Evolutionary conservation across 2,888 invertebrate species (phyloP), one percentile per base, ranked within the genome.

Genomic region (Yponomeuta malinellus): DNA sequence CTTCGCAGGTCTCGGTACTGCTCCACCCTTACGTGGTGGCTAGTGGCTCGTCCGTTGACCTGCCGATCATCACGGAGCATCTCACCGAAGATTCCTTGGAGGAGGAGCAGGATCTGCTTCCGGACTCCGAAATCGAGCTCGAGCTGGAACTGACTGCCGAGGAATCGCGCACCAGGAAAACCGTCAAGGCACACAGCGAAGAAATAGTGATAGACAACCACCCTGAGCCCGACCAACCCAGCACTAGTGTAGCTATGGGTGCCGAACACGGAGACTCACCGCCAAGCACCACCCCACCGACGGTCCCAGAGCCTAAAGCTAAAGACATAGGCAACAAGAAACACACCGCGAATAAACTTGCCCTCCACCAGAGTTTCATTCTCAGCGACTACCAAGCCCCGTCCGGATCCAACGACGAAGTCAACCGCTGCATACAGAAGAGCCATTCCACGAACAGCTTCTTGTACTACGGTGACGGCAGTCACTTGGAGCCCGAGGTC

Each of bases 51-150:
- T 90, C 90, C 0, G 77, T 89, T 1, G 89, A 90, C 72, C 74
- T 90, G 48, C 89, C 89, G 0, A 85, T 84, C 10, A 88, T 88
- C 15, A 80, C 81, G 0, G 89, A 89, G 71, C 83, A 84, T 69
- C 73, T 77, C 3, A 76, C 79, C 4, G 88, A 88, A 63, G 88
- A 87, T 43, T 75, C 80, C 2, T 75, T 81, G 0, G 80, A 79
- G 0, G 85, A 83, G 31, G 74, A 65, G 31, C 65, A 79, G 2
- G 84, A 85, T 10, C 71, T 72, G 0, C 74, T 76, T 10, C 78
- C 80, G 6, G 76, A 75, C 2, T 79, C 10, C 29, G 52, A 52
- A 12, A 12, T 48, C 52, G 68, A 68, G 23, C 29, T 52, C 52
- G 37, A 67, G 4, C 8, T 37, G 12, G 52, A 68, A 52, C 31